Percentiles rank a stretch among this genome's conserved stretches.
Evolutionary conservation across 92 coral and sea anemone species (phyloP).

Genomic region (Zoanthus solanderi): DNA sequence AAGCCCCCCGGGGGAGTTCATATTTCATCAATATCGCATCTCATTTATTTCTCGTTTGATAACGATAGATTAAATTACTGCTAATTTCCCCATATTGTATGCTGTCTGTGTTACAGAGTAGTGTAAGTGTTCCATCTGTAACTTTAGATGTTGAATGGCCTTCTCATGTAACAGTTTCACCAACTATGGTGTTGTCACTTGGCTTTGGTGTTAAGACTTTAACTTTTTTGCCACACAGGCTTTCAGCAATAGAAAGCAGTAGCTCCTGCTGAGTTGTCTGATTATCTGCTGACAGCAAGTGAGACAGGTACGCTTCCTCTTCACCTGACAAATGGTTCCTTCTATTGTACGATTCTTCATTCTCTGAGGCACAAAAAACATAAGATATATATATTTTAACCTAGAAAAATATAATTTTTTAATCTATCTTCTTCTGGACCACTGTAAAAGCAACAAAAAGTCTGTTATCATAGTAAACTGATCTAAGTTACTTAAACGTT

Average conservation of each 20-base stretch:
- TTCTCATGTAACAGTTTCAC: background rate
- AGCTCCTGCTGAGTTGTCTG: conserved; percentile 10
- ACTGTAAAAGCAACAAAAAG: background rate
- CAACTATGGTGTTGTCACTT: background rate
- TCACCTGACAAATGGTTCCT: conserved; percentile 15
- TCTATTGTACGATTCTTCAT: conserved; percentile 32
- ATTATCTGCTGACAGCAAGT: conserved; percentile 11
- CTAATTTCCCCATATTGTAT: conserved; percentile 49
- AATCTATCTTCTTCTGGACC: no score
- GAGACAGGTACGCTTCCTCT: conserved; percentile 28
- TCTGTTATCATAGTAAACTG: background rate
- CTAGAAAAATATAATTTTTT: background rate
- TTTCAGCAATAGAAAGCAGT: conserved; percentile 31
- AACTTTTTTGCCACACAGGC: conserved; percentile 42
- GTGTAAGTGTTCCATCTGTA: conserved; percentile 39
- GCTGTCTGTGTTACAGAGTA: conserved; percentile 38
- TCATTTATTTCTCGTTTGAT: background rate
- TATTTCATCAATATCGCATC: background rate
- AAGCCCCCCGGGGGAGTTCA: background rate
- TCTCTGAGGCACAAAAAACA: background rate
- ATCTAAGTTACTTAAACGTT: no score
- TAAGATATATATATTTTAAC: background rate
- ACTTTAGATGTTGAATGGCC: background rate
- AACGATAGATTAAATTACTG: conserved; percentile 1
- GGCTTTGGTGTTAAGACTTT: background rate